Conservation (phyloP, 2,888 invertebrate genomes). For the Callosobruchus maculatus region DNA sequence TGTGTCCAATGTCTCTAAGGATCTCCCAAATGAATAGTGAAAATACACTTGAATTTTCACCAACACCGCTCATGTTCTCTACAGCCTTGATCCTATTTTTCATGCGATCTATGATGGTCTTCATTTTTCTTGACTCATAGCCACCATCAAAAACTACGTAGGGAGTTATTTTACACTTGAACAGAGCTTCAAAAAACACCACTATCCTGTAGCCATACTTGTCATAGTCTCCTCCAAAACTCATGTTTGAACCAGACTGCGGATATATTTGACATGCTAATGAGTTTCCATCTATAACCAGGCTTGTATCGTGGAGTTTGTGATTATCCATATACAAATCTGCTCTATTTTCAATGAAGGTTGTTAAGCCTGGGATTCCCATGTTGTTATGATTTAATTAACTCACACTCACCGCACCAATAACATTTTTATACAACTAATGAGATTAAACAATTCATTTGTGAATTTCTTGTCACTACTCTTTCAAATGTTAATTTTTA, state of each 20-base stretch:
- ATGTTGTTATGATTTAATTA: too few relatives aligned
- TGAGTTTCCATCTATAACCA: slow-evolving; percentile 80
- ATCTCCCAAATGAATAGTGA: slow-evolving; percentile 73
- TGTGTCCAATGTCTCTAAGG: slow-evolving; percentile 66
- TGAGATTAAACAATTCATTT: too few relatives aligned
- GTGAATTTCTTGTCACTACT: too few relatives aligned
- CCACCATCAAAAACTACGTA: slow-evolving; percentile 74
- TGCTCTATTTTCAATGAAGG: slow-evolving; percentile 67
- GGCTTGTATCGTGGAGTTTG: slow-evolving; percentile 62
- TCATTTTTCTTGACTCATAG: slow-evolving; percentile 52
- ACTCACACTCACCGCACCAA: too few relatives aligned
- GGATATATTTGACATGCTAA: slow-evolving; percentile 69
- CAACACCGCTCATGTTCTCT: slow-evolving; percentile 55
- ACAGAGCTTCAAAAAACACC: slow-evolving; percentile 66
- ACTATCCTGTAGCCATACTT: slow-evolving; percentile 62
- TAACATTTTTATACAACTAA: too few relatives aligned
- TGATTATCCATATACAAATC: slow-evolving; percentile 61
- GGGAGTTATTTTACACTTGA: slow-evolving; percentile 67
- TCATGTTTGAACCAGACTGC: slow-evolving; percentile 55
- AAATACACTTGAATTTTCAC: slow-evolving; percentile 47
- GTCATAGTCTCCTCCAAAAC: slow-evolving; percentile 86
- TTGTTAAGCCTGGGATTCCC: slow-evolving; percentile 77
- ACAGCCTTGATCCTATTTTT: slow-evolving; percentile 29
- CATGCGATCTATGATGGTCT: slow-evolving; percentile 31
- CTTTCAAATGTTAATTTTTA: too few relatives aligned